Base-by-base conservation (phyloP, 2,113 vertebrate species). In the Percina caprodes region DNA sequence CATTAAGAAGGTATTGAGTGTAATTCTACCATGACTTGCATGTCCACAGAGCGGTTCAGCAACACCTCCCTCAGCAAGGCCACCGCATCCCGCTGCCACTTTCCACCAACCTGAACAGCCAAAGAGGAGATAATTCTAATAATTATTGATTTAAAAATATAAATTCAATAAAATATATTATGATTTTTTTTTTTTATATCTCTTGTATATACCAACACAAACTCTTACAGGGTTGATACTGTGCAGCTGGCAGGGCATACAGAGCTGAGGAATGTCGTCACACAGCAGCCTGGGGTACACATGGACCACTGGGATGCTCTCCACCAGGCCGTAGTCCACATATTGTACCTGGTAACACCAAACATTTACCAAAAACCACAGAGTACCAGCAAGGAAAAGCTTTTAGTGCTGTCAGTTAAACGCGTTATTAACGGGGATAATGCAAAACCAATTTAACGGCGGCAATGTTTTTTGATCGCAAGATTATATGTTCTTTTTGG, bases 261-360 rank as follows among this genome's bases (percentile, higher is more conserved):
- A 97, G 72, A 98, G 97, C 6, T 96, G 96, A 74, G 98, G 96
- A 77, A 94, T 92, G 42, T 93, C 90, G 2, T 94, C 93, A 91
- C 95, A 97, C 11, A 97, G 90, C 15, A 96, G 93, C 74, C 90
- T 90, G 21, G 98, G 97, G 65, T 97, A 97, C 51, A 98, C 94
- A 58, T 99, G 97, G 80, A 97, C 97, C 52, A 94, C 95, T 10
- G 96, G 97, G 88, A 99, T 96, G 90, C 91, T 97, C 92, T 99
- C 98, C 59, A 94, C 92, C 56, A 91, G 92, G 9, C 98, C 98
- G 42, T 48, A 94, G 91, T 99, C 98, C 83, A 98, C 56, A 65
- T 97, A 97, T 2, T 91, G 94, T 0, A 98, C 96, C 97, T 98
- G 80, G 35, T 19, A 15, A 77, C 51, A 86, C 56, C 74, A 77